Conservation (phyloP, 2,113 vertebrate species). For the Dromaius novaehollandiae region DNA sequence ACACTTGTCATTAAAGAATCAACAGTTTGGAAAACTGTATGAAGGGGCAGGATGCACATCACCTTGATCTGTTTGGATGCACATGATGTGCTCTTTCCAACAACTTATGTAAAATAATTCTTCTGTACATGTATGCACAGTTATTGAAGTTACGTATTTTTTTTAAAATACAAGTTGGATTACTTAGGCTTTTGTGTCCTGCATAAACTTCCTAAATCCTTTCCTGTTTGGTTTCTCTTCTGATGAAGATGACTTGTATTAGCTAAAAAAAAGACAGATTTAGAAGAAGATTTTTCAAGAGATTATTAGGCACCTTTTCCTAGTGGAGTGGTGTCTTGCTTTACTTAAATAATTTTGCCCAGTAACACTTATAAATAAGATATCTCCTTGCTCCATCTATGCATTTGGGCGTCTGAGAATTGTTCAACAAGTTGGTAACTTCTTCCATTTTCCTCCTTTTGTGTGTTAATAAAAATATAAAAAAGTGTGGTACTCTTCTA, state of each 20-base stretch:
- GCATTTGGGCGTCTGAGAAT: background rate
- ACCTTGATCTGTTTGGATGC: background rate
- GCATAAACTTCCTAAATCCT: background rate
- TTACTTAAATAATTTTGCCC: background rate
- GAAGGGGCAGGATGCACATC: background rate
- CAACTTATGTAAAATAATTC: background rate
- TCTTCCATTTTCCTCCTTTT: background rate
- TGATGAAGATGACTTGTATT: background rate
- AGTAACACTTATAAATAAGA: background rate
- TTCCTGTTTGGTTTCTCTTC: background rate
- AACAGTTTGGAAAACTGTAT: background rate
- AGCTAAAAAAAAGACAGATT: background rate
- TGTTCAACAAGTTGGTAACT: background rate
- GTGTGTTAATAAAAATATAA: background rate
- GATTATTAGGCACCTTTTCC: background rate
- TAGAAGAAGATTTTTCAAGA: background rate
- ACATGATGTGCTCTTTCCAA: background rate
- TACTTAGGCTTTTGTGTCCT: background rate
- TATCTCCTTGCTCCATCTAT: background rate
- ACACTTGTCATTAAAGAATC: background rate
- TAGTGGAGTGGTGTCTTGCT: background rate
- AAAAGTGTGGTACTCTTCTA: background rate
- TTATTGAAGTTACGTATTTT: background rate
- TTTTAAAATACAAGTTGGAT: background rate
- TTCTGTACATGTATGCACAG: background rate